A percentile compares a stretch with the other conserved stretches of the same genome.
These are phyloP conservation scores for Sinonovacula constricta DNA, from an alignment of 1,140 invertebrate species.

Conservation along the genomic window DNA sequence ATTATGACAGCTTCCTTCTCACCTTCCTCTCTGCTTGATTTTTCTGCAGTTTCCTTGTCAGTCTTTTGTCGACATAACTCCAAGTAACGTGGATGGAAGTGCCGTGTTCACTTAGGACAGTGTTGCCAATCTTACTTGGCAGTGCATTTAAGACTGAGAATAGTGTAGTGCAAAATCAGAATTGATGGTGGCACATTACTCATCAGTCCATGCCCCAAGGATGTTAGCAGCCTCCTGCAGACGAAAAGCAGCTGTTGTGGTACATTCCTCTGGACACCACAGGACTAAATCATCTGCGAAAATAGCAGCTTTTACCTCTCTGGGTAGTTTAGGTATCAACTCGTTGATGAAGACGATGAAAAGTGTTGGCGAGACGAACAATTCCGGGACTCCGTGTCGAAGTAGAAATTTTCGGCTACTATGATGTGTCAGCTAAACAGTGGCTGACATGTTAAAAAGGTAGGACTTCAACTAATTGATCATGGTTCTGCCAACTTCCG, in stretches of 20 bases:
- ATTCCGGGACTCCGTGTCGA: neutral
- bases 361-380: neutral
- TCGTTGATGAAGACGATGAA: neutral
- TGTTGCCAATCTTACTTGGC: neutral
- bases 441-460: neutral
- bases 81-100: neutral
- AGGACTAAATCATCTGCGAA: neutral
- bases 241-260: neutral
- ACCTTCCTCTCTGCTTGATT: neutral
- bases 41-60: neutral
- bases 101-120: neutral
- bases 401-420: neutral
- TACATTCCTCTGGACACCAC: neutral
- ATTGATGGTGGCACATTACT: neutral
- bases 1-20: neutral
- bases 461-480: neutral
- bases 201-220: neutral
- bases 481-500: neutral
- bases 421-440: neutral
- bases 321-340: neutral
- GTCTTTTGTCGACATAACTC: neutral
- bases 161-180: neutral
- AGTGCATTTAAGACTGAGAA: neutral
- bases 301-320: neutral
- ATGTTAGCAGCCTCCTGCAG: neutral